phyloP scores from a whole-genome alignment of 2,797 vertebrate genomes.

The Eulemur coronatus region DNA sequence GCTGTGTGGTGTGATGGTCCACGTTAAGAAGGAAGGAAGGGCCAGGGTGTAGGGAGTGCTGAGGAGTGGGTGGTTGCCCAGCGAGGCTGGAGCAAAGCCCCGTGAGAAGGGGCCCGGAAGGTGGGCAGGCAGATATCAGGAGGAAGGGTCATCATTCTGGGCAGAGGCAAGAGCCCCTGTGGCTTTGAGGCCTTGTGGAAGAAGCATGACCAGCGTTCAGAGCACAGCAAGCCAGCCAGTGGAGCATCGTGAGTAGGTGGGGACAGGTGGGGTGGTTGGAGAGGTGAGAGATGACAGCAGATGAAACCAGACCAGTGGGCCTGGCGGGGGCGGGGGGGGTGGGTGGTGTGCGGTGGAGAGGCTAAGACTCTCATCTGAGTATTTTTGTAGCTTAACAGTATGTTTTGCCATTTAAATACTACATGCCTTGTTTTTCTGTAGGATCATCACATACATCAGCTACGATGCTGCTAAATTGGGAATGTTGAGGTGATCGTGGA shows the following conservation, averaged over 20 bases:
- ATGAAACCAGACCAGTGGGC: neutral
- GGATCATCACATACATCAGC: neutral
- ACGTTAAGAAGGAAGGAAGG: neutral
- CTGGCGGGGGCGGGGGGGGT: fast-evolving
- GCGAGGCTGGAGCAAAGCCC: too few species aligned
- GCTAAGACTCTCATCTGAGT: neutral
- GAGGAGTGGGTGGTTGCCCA: too few species aligned
- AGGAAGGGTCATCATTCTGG: neutral
- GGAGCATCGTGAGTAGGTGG: neutral
- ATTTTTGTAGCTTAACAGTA: too few species aligned
- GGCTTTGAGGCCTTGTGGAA: neutral
- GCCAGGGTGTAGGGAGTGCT: too few species aligned
- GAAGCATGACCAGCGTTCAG: fast-evolving
- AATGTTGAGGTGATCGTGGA: neutral
- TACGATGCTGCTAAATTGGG: neutral
- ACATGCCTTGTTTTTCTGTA: neutral
- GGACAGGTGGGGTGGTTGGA: neutral
- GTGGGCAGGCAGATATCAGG: neutral
- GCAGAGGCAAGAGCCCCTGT: neutral
- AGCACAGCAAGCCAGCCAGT: neutral
- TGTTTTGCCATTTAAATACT: neutral
- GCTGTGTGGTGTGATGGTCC: neutral
- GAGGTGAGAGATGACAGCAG: fast-evolving
- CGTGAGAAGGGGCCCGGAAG: fast-evolving
- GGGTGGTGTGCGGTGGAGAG: neutral